phyloP scores from a whole-genome alignment of 2,113 vertebrate species.

The Puntigrus tetrazona region DNA sequence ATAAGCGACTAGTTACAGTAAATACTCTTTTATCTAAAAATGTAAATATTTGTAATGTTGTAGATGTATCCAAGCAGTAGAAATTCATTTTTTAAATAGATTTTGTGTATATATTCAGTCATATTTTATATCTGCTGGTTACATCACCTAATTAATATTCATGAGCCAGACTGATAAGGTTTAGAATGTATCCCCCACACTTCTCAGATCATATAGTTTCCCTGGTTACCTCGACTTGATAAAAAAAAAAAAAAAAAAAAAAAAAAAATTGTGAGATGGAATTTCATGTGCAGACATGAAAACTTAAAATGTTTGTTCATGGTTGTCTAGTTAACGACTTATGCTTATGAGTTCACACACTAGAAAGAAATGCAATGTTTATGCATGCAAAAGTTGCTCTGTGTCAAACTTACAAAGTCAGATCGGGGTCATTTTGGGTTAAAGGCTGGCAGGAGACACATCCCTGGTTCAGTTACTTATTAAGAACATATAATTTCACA shows the following conservation, averaged over 20 bases:
- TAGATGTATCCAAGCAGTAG: too few species aligned
- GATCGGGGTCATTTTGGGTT: not conserved
- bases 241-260: too few species aligned
- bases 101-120: too few species aligned
- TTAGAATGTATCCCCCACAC: not conserved
- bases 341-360: not conserved
- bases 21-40: too few species aligned
- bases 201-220: not conserved
- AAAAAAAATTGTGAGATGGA: not conserved
- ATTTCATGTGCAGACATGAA: not conserved
- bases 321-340: not conserved
- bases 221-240: not conserved
- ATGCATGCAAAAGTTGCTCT: not conserved
- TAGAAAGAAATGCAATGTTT: not conserved
- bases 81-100: too few species aligned
- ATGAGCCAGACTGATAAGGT: not conserved
- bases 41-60: too few species aligned
- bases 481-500: not conserved
- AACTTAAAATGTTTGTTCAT: not conserved
- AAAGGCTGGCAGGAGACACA: not conserved
- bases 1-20: too few species aligned
- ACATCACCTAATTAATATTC: not conserved
- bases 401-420: not conserved
- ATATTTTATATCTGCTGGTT: too few species aligned
- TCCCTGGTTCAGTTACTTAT: not conserved